Evolutionary conservation across 23 tunicate genomes (phyloP).

Genomic region (Ascidia mentula): DNA sequence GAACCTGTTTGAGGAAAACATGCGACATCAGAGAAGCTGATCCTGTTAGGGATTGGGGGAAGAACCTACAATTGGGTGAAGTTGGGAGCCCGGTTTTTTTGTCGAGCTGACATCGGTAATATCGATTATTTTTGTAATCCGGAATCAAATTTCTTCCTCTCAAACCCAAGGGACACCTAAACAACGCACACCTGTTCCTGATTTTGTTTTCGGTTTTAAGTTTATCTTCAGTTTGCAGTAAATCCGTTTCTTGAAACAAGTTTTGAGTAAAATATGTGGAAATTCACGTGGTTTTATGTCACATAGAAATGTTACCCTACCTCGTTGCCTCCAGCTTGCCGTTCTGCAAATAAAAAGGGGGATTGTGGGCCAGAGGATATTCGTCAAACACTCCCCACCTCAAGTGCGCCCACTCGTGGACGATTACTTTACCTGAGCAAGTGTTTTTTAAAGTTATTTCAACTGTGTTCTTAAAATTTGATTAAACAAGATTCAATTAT

Average conservation of each 20-base stretch:
- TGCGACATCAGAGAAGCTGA: conserved; percentile 10
- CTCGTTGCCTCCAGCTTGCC: neutral
- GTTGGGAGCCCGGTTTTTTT: neutral
- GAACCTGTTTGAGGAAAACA: neutral
- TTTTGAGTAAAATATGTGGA: no score
- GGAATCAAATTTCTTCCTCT: neutral
- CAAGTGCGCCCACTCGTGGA: conserved; percentile 85
- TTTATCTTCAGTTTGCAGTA: no score
- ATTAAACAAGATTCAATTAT: neutral
- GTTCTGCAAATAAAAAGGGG: conserved; percentile 26
- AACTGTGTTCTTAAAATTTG: no score
- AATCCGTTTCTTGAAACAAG: no score
- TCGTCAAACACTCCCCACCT: conserved; percentile 90
- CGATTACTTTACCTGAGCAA: conserved; percentile 44
- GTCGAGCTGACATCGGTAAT: neutral
- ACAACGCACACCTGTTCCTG: neutral
- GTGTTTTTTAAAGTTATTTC: no score
- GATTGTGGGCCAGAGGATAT: conserved; percentile 31
- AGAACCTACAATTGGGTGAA: neutral
- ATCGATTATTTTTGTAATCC: neutral
- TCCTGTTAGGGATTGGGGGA: neutral
- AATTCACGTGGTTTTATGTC: no score
- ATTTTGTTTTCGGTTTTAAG: no score
- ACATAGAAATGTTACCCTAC: no score
- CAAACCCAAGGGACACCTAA: neutral